Percentiles rank a stretch among this genome's conserved stretches.
Evolutionary conservation across 2,888 invertebrate species (phyloP).

Genomic region (Euplexia lucipara): DNA sequence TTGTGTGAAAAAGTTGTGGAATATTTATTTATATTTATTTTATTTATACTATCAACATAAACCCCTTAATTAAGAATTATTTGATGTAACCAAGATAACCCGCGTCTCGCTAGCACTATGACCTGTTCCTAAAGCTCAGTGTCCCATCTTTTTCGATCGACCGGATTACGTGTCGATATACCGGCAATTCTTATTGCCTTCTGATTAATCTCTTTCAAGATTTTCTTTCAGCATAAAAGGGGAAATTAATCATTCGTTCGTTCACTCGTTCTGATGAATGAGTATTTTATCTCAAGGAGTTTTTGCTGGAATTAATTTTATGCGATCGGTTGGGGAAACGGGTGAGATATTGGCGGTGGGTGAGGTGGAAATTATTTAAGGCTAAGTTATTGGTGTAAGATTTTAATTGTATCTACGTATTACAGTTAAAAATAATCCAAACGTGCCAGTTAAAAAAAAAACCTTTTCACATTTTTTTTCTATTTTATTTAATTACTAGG

Average conservation of each 20-base stretch:
- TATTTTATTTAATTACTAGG: too few species aligned
- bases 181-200: constrained; percentile 59
- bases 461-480: too few species aligned
- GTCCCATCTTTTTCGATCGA: constrained; percentile 54
- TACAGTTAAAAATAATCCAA: too few species aligned
- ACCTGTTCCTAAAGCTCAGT: constrained; percentile 25
- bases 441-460: too few species aligned
- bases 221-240: constrained; percentile 44
- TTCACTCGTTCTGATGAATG: constrained; percentile 46
- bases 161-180: constrained; percentile 55
- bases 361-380: not conserved
- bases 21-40: too few species aligned
- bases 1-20: too few species aligned
- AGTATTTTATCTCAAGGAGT: constrained; percentile 42
- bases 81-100: not conserved
- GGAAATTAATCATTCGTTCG: constrained; percentile 50
- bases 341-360: not conserved
- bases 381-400: not conserved
- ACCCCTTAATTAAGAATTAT: too few species aligned
- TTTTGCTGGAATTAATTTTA: constrained; percentile 40
- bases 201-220: constrained; percentile 56
- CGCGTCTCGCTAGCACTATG: not conserved
- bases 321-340: constrained; percentile 18
- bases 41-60: too few species aligned
- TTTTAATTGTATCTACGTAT: not conserved